Evolutionary conservation across 2,888 invertebrate genomes (phyloP).

Genomic region (Nezara viridula): DNA sequence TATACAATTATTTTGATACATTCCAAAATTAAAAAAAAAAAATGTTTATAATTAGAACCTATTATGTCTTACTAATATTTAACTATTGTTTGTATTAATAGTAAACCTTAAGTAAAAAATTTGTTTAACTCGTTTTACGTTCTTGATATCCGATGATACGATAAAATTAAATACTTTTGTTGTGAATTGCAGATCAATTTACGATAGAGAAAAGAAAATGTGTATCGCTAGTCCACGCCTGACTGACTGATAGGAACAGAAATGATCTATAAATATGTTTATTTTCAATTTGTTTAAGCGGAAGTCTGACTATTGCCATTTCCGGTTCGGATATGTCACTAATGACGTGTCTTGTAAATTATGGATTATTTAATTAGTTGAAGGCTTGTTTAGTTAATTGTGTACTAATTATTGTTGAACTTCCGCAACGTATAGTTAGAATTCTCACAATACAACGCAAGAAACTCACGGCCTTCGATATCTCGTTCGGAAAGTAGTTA

Average conservation of each 20-base stretch:
- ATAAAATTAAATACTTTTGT: too few species aligned
- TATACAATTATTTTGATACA: too few species aligned
- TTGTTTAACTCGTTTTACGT: too few species aligned
- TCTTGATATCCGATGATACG: too few species aligned
- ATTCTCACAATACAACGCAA: background rate
- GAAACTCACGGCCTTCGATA: background rate
- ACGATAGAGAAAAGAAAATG: too few species aligned
- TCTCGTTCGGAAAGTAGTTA: background rate
- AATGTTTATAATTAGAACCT: too few species aligned
- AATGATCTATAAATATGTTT: background rate
- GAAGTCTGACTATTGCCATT: background rate
- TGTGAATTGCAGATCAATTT: too few species aligned
- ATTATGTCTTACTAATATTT: too few species aligned
- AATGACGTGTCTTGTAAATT: background rate
- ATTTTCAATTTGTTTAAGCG: background rate
- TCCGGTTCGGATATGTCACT: background rate
- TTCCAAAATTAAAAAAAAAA: too few species aligned
- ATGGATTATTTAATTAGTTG: background rate
- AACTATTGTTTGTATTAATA: too few species aligned
- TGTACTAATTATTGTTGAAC: background rate
- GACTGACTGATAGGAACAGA: background rate
- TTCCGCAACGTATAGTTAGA: background rate
- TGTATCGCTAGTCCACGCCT: too few species aligned
- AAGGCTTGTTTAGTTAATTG: constrained; percentile 11
- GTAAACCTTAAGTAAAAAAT: too few species aligned